Evolutionary conservation across 2,797 vertebrate species (phyloP).

Genomic region (Halcyon leucocephala): DNA sequence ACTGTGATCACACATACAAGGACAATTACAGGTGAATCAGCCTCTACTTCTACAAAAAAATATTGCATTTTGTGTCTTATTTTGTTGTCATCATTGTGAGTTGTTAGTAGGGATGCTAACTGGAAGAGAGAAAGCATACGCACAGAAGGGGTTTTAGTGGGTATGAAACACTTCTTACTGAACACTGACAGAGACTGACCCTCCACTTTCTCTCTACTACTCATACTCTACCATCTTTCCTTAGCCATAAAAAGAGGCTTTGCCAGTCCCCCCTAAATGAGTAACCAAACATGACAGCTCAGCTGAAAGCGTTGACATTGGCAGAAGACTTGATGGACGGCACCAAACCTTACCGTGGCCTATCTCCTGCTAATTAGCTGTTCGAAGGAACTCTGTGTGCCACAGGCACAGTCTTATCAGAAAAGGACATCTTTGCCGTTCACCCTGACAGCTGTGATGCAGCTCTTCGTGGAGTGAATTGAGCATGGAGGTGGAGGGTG

Average conservation of each 20-base stretch:
- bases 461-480: slow-evolving; percentile 50
- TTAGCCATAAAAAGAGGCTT: slow-evolving; percentile 8
- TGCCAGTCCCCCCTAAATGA: slow-evolving; percentile 77
- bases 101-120: not conserved
- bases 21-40: not conserved
- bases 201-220: not conserved
- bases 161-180: not conserved
- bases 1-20: not conserved
- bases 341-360: slow-evolving; percentile 82
- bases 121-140: not conserved
- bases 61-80: not conserved
- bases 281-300: slow-evolving; percentile 87
- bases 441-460: slow-evolving; percentile 78
- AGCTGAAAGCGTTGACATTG: slow-evolving; percentile 85
- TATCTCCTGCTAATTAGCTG: slow-evolving; percentile 88
- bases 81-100: not conserved
- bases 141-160: not conserved
- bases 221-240: slow-evolving; percentile 18
- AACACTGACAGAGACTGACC: not conserved
- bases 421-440: slow-evolving; percentile 80
- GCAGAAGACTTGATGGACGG: slow-evolving; percentile 88
- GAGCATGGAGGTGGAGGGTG: not conserved
- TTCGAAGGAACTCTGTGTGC: slow-evolving; percentile 84
- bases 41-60: not conserved
- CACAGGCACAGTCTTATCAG: slow-evolving; percentile 83